phyloP scores from a whole-genome alignment of 2,797 vertebrate genomes.

The Melanogrammus aeglefinus region DNA sequence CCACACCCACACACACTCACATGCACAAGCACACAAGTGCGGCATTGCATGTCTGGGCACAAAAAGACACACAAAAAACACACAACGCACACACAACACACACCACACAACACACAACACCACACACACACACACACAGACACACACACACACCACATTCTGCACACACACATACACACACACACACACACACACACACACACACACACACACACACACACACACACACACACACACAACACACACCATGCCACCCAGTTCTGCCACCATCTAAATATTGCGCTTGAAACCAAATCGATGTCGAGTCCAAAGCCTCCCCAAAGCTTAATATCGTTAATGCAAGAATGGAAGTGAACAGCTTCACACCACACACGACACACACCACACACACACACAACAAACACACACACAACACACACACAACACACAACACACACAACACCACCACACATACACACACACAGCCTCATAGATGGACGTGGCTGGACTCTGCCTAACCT shows the following conservation, averaged over 20 bases:
- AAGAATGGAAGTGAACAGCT: not conserved
- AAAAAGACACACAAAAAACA: not conserved
- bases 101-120: too few species aligned
- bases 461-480: not conserved
- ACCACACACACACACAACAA: too few species aligned
- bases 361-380: too few species aligned
- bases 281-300: not conserved
- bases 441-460: too few species aligned
- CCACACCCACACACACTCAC: too few species aligned
- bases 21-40: not conserved
- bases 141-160: too few species aligned
- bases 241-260: not conserved
- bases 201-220: not conserved
- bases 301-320: not conserved
- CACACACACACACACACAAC: not conserved
- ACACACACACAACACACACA: too few species aligned
- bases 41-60: not conserved
- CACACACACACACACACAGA: too few species aligned
- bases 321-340: not conserved
- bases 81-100: not conserved
- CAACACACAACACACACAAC: too few species aligned
- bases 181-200: not conserved
- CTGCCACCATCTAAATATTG: not conserved
- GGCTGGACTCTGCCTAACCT: not conserved
- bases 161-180: not conserved